Evolutionary conservation across 2,888 invertebrate genomes (phyloP).

Genomic region (Oligia fasciuncula): DNA sequence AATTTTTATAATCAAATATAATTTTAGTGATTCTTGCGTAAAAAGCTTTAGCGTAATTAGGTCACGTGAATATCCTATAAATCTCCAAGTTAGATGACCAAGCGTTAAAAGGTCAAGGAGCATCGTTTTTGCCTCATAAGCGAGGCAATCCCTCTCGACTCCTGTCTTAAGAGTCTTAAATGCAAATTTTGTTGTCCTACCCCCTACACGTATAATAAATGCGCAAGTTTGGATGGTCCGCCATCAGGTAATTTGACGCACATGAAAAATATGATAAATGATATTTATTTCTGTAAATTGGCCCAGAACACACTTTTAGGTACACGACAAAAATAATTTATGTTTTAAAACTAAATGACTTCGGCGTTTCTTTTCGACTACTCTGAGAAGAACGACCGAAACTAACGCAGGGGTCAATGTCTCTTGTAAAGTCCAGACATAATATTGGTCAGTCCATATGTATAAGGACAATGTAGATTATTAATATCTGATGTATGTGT

Average conservation of each 20-base stretch:
- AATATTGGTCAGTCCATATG: neutral
- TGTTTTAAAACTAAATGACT: neutral
- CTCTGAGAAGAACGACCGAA: neutral
- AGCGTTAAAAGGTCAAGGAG: conserved; percentile 41
- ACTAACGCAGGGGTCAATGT: neutral
- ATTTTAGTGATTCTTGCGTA: neutral
- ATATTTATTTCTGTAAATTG: neutral
- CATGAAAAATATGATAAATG: neutral
- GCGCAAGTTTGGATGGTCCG: neutral
- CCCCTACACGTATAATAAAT: conserved; percentile 21
- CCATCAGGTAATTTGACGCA: neutral
- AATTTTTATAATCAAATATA: neutral
- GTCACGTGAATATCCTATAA: conserved; percentile 5
- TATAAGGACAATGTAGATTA: neutral
- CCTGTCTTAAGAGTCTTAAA: conserved; percentile 25
- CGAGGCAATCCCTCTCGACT: conserved; percentile 20
- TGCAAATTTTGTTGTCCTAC: conserved; percentile 40
- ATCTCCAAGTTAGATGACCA: conserved; percentile 7
- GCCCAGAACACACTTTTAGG: neutral
- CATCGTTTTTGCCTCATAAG: conserved; percentile 30
- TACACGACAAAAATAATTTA: neutral
- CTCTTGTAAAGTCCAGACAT: neutral
- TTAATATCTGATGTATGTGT: neutral
- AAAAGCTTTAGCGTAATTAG: conserved; percentile 9
- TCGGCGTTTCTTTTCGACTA: neutral